Evolutionary conservation across 2,797 vertebrate genomes (phyloP), one percentile per base, ranked within the genome.

Genomic region (Rhinogobio ventralis): DNA sequence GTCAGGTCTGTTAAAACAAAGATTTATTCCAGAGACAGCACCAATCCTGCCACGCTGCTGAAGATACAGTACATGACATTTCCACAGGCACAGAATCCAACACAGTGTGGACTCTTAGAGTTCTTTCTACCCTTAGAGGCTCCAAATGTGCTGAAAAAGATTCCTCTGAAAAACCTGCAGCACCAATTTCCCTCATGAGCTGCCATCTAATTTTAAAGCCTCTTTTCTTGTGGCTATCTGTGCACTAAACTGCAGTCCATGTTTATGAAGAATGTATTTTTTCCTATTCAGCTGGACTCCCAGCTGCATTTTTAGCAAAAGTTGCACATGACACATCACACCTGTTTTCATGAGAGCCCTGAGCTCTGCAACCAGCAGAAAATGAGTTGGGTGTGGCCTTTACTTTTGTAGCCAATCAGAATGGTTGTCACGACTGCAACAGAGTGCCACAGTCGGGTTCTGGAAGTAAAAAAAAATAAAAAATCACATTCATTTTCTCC

Each of bases 51-150:
- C 60, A 57, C 33, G 20, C 84, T 20, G 7, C 30, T 46, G 81
- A 72, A 67, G 83, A 87, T 79, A 42, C 74, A 77, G 74, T 25
- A 85, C 66, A 81, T 81, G 76, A 86, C 86, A 86, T 85, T 85
- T 88, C 71, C 60, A 49, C 53, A 66, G 76, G 77, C 80, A 53
- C 49, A 76, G 46, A 72, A 74, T 66, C 45, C 84, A 51, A 39
- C 49, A 42, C 73, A 14, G 15, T 25, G 13, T 82, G 42, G 46
- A 76, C 60, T 67, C 67, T 9, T 64, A 62, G 62, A 60, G 53
- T 68, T 77, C 64, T 62, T 33, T 77, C 74, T 78, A 53, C 55
- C 74, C 85, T 78, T 23, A 72, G 51, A 87, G 69, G 60, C 64
- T 68, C 45, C 51, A 84, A 53, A 51, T 25, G 33, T 23, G 55